Evolutionary conservation across 2,888 invertebrate genomes (phyloP).

Genomic region (Sicus ferrugineus): DNA sequence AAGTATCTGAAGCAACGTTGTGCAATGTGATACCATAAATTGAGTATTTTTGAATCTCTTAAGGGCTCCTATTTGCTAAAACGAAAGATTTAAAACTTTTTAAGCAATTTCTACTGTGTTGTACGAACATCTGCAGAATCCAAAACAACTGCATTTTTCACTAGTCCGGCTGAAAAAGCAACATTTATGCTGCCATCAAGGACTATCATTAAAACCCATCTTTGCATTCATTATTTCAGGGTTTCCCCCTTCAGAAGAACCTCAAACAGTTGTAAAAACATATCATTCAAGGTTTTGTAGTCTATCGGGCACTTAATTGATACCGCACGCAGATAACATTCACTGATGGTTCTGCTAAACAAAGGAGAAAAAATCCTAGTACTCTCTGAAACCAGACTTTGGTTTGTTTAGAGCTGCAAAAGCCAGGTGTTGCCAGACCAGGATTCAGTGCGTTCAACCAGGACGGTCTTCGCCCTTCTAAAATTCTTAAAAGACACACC

Average conservation of each 20-base stretch:
- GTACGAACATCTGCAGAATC: too few species aligned
- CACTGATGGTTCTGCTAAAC: not conserved
- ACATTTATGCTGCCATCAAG: too few species aligned
- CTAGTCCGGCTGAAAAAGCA: too few species aligned
- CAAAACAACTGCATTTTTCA: too few species aligned
- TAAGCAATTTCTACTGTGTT: too few species aligned
- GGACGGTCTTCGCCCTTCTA: not conserved
- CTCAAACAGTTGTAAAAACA: slow-evolving; percentile 20
- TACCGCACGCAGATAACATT: slow-evolving; percentile 16
- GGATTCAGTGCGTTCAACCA: slow-evolving; percentile 8
- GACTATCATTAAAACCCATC: not conserved
- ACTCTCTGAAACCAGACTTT: not conserved
- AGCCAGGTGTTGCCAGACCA: slow-evolving; percentile 26
- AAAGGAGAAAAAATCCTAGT: not conserved
- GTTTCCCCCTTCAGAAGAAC: not conserved
- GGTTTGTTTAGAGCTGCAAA: not conserved
- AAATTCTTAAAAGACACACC: not conserved
- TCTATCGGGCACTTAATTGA: slow-evolving; percentile 4
- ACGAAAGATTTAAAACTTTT: too few species aligned
- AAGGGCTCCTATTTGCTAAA: too few species aligned
- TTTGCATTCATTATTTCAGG: not conserved
- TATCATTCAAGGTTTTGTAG: not conserved
- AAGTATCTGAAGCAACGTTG: too few species aligned
- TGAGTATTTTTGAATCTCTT: too few species aligned
- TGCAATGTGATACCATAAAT: too few species aligned